Base-by-base conservation (phyloP, 2,113 vertebrate genomes). In the Alouatta palliata region DNA sequence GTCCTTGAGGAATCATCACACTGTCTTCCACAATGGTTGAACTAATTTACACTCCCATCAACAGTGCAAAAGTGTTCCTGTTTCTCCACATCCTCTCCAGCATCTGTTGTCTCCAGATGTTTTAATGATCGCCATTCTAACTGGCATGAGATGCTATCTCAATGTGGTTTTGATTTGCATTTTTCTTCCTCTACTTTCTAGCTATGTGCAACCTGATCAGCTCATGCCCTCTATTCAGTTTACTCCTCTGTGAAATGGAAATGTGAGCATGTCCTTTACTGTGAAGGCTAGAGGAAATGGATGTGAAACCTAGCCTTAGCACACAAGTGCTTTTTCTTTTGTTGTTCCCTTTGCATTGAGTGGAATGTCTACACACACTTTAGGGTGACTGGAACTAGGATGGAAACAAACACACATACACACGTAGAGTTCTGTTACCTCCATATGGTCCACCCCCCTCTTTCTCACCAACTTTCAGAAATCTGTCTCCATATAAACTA, bases 361-460 rank as follows among this genome's bases (percentile, higher is more conserved):
- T 80, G 71, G 54, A 52, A 27, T 87, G 37, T 68, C 21, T 30
- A 2, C 5, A 40, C 9, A 54, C 30, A 37, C 23, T 54, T 16
- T n/a, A 47, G 71, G 37, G 40, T 79, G 16, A 52, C 7, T n/a
- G 37, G 35, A 61, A 43, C n/a, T 25, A 54, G 30, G 17, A 13
- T 56, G 37, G 37, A 37, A 37, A 11, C 47, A 45, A 6, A 70
- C 12, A 35, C 56, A 75, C 27, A 40, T 32, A 37, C 16, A 21
- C 27, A 37, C 16, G 3, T 8, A 61, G 23, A 66, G 6, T 77
- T 92, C 40, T 86, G 2, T 90, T 49, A 80, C 47, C 45, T 80
- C n/a, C 5, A 0, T 10, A 13, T 68, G 43, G 7, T 8, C 8
- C 21, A 19, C 32, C 1, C 20, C 20, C 9, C 9, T 14, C 5